A percentile compares a stretch with the other conserved stretches of the same genome.
These are phyloP conservation scores for Bhutanitis thaidina DNA, from an alignment of 2,888 invertebrate species.

Conservation along the genomic window DNA sequence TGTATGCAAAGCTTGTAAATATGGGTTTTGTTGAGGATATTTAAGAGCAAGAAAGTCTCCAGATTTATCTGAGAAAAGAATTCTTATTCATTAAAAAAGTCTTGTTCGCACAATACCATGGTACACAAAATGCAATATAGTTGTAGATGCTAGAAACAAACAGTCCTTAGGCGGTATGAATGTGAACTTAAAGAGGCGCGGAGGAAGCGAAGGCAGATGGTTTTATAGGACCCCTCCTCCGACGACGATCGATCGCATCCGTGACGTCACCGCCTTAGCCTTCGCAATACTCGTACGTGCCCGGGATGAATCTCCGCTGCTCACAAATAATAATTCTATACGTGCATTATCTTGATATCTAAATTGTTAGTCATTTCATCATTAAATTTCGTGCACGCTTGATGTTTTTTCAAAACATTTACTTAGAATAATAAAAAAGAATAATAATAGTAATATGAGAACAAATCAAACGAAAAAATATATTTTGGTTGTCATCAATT, in stretches of 20 bases:
- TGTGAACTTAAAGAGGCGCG: slow-evolving; percentile 22
- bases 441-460: too few species aligned
- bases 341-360: neutral
- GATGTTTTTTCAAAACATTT: too few species aligned
- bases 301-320: slow-evolving; percentile 30
- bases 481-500: too few species aligned
- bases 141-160: slow-evolving; percentile 33
- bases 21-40: too few species aligned
- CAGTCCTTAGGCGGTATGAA: slow-evolving; percentile 42
- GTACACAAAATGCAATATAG: slow-evolving; percentile 27
- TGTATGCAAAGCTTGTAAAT: too few species aligned
- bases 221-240: slow-evolving; percentile 25
- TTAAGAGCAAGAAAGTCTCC: too few species aligned
- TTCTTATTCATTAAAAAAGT: neutral
- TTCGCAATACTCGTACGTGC: slow-evolving; percentile 42
- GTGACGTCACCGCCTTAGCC: slow-evolving; percentile 72
- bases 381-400: too few species aligned
- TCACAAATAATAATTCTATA: slow-evolving; percentile 11
- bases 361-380: too few species aligned
- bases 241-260: slow-evolving; percentile 54
- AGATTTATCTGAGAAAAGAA: too few species aligned
- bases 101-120: neutral
- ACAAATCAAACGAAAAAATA: too few species aligned
- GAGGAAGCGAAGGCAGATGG: slow-evolving; percentile 26
- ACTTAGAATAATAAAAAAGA: too few species aligned